phyloP scores from a whole-genome alignment of 2,113 vertebrate genomes.

The Cathartes aura region DNA sequence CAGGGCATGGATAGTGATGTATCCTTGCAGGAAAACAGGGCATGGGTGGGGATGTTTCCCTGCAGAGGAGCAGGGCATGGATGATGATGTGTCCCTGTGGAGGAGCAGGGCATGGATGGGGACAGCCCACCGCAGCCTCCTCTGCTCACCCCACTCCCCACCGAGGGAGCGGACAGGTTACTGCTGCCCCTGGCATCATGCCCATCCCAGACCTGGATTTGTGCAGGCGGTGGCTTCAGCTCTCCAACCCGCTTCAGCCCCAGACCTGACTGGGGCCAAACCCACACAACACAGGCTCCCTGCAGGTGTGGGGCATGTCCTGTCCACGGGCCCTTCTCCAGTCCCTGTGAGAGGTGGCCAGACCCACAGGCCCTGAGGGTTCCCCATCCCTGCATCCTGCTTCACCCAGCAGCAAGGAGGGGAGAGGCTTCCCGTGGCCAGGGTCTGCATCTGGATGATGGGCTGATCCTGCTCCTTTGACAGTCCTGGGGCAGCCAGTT shows the following conservation, averaged over 20 bases:
- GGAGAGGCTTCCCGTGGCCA: rapidly evolving
- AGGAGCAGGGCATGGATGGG: neutral
- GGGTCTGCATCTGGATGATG: neutral
- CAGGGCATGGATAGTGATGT: neutral
- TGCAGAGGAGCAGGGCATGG: neutral
- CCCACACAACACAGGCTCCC: neutral
- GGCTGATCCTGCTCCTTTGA: neutral
- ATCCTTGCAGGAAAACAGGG: neutral
- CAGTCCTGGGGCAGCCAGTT: neutral
- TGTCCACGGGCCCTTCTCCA: neutral
- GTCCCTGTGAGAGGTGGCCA: neutral
- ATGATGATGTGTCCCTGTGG: neutral
- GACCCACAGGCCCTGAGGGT: neutral
- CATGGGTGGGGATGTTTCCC: neutral
- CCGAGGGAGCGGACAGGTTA: neutral
- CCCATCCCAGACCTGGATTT: neutral
- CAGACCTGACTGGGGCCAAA: neutral
- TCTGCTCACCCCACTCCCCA: neutral
- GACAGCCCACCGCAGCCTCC: neutral
- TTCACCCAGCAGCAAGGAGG: neutral
- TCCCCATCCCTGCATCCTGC: neutral
- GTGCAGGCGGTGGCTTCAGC: neutral
- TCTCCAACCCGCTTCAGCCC: neutral
- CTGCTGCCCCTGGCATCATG: neutral
- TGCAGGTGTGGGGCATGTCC: neutral